A percentile compares a stretch with the other conserved stretches of the same genome.
phyloP scores from a whole-genome alignment of 2,113 vertebrate species.

The Strigops habroptila region DNA sequence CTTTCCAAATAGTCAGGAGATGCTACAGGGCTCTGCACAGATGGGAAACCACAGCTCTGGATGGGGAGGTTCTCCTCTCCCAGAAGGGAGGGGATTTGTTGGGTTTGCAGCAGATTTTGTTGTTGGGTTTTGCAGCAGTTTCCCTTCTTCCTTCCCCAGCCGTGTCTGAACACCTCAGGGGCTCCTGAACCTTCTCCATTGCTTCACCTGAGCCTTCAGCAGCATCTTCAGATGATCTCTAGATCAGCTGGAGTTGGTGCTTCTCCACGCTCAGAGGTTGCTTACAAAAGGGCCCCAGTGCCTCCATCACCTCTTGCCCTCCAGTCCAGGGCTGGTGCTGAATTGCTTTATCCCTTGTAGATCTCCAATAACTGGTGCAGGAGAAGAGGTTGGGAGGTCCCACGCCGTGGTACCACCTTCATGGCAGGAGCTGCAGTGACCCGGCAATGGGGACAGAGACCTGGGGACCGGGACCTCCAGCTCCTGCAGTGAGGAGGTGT shows the following conservation, averaged over 20 bases:
- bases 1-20: neutral
- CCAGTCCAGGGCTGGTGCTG: neutral
- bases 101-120: neutral
- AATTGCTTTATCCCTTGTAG: neutral
- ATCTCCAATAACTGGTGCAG: fast-evolving
- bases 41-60: neutral
- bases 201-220: fast-evolving
- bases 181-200: neutral
- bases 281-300: neutral
- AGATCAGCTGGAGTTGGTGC: neutral
- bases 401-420: neutral
- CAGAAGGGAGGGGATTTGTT: neutral
- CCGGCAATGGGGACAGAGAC: neutral
- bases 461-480: neutral
- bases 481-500: neutral
- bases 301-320: neutral
- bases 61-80: neutral
- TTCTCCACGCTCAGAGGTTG: neutral
- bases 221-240: neutral
- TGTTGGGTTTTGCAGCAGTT: neutral
- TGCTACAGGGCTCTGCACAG: neutral
- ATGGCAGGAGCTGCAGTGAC: neutral
- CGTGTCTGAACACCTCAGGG: neutral
- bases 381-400: neutral
- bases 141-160: neutral